These are phyloP conservation scores for Triops longicaudatus DNA, from an alignment of 1,140 invertebrate genomes.

Conservation along the genomic window DNA sequence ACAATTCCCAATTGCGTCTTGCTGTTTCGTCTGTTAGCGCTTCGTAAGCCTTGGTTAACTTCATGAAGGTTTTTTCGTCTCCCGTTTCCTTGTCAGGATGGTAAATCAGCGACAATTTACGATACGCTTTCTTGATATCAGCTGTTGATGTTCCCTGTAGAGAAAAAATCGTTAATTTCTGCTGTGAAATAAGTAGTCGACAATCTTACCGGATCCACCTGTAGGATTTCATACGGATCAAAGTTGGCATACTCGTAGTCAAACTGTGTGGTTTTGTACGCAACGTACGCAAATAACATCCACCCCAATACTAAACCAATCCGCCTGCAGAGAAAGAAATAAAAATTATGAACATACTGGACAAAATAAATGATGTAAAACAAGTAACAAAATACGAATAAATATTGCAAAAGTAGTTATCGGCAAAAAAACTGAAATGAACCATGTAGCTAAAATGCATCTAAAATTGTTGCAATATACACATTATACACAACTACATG, in stretches of 20 bases:
- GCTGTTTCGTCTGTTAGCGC: slow-evolving; percentile 94
- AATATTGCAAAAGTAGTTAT: neutral
- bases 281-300: slow-evolving; percentile 73
- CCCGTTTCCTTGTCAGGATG: slow-evolving; percentile 98
- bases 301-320: slow-evolving; percentile 71
- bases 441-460: slow-evolving; percentile 20
- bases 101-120: slow-evolving; percentile 80
- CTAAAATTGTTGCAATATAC: slow-evolving; percentile 19
- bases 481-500: slow-evolving; percentile 26
- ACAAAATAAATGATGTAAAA: too few relatives aligned
- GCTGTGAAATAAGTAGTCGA: slow-evolving; percentile 27
- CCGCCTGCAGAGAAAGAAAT: slow-evolving; percentile 47
- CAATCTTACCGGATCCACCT: slow-evolving; percentile 62
- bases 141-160: slow-evolving; percentile 58
- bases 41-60: slow-evolving; percentile 85
- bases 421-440: slow-evolving; percentile 25
- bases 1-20: slow-evolving; percentile 94
- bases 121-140: slow-evolving; percentile 93
- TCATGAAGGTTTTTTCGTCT: slow-evolving; percentile 95
- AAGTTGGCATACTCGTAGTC: slow-evolving; percentile 97
- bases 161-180: slow-evolving; percentile 27
- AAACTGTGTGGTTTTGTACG: slow-evolving; percentile 94
- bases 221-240: slow-evolving; percentile 95
- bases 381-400: too few relatives aligned
- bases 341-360: slow-evolving; percentile 22